These are phyloP conservation scores for Leptoteleia sp. DNA, from an alignment of 1,140 invertebrate species.

Conservation along the genomic window DNA sequence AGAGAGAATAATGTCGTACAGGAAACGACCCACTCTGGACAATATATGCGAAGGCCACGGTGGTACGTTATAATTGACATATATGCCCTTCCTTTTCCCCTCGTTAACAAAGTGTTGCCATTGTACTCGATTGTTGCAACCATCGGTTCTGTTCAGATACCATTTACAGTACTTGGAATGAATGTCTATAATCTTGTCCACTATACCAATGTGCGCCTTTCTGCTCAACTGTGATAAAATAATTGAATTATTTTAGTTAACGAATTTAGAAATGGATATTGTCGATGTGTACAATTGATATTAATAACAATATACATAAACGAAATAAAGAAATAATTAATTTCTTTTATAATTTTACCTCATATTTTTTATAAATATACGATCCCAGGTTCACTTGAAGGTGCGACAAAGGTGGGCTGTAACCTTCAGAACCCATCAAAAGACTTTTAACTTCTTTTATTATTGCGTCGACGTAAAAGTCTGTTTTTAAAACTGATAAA, in stretches of 20 bases:
- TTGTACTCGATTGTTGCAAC: conserved; percentile 85
- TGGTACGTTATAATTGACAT: conserved; percentile 82
- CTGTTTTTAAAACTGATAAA: no score
- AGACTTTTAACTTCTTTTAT: no score
- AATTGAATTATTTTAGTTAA: no score
- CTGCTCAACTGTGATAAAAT: conserved; percentile 83
- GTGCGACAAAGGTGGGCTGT: no score
- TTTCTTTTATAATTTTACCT: conserved; percentile 57
- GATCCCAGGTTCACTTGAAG: conserved; percentile 86
- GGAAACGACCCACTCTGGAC: conserved; percentile 87
- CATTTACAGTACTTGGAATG: conserved; percentile 88
- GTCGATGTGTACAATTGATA: no score
- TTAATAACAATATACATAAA: no score
- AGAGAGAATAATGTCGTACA: conserved; percentile 92
- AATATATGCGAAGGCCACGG: conserved; percentile 85
- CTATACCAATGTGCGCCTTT: conserved; percentile 84
- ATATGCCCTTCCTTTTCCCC: conserved; percentile 82
- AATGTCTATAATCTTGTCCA: conserved; percentile 85
- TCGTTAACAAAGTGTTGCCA: conserved; percentile 86
- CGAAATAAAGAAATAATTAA: no score
- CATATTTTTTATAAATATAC: conserved; percentile 82
- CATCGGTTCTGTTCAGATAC: conserved; percentile 82
- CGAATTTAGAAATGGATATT: no score
- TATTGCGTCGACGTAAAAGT: no score
- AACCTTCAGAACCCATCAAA: no score